Evolutionary conservation across 2,113 vertebrate genomes (phyloP).

Genomic region (Eulemur rufifrons): DNA sequence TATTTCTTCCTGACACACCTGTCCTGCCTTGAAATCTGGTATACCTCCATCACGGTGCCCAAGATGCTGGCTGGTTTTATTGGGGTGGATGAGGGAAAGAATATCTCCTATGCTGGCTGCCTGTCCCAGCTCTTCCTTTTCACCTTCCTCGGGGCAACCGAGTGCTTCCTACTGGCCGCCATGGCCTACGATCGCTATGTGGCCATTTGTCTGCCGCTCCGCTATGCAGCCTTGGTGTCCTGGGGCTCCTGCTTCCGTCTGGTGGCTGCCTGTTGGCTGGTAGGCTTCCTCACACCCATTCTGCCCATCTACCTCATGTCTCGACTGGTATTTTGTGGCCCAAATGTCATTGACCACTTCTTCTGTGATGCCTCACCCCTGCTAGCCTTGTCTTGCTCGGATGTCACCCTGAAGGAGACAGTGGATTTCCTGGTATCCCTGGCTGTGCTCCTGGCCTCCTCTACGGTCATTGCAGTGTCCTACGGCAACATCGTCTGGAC

Average conservation of each 20-base stretch:
- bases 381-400: constrained; percentile 70
- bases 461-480: constrained; percentile 14
- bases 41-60: constrained; percentile 73
- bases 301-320: constrained; percentile 71
- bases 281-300: constrained; percentile 63
- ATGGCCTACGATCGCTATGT: constrained; percentile 78
- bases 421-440: constrained; percentile 71
- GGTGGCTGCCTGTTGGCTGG: constrained; percentile 68
- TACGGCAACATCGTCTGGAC: constrained; percentile 54
- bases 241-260: constrained; percentile 61
- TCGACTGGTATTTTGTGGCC: constrained; percentile 64
- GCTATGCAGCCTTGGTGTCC: constrained; percentile 61
- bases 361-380: constrained; percentile 72
- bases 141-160: constrained; percentile 72
- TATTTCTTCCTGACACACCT: constrained; percentile 75
- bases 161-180: constrained; percentile 71
- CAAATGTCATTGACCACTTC: constrained; percentile 68
- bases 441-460: constrained; percentile 66
- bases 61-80: constrained; percentile 72
- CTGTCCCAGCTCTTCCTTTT: constrained; percentile 77
- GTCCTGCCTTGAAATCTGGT: constrained; percentile 75
- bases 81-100: not conserved
- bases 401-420: constrained; percentile 66
- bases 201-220: constrained; percentile 76
- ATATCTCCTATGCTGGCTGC: constrained; percentile 66